Evolutionary conservation across 1,140 invertebrate species (phyloP).

Genomic region (Sipha flava): DNA sequence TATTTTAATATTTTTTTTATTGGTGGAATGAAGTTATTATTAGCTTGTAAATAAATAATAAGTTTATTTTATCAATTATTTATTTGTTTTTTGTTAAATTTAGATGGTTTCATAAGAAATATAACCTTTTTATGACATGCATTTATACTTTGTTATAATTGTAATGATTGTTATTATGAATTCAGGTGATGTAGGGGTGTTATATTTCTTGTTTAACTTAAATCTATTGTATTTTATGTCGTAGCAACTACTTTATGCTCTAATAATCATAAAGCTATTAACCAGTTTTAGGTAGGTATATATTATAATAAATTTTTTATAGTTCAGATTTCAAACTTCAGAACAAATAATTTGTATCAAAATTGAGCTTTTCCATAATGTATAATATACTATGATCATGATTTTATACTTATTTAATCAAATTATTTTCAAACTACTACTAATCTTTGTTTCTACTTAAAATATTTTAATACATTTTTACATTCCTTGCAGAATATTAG

Average conservation of each 20-base stretch:
- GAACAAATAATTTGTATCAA: neutral
- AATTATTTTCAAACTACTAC: no score
- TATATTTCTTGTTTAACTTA: neutral
- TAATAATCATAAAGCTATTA: constrained; percentile 8
- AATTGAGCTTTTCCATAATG: neutral
- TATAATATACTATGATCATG: neutral
- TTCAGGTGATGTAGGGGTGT: neutral
- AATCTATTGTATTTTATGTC: constrained; percentile 5
- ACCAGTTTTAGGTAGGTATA: neutral
- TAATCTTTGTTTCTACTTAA: no score
- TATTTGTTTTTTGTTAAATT: no score
- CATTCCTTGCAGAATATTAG: no score
- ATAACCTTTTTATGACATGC: neutral
- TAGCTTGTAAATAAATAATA: no score
- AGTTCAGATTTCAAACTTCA: no score
- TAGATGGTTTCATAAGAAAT: neutral
- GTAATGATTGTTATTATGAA: neutral
- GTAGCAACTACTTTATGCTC: constrained; percentile 8
- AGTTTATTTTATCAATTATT: no score
- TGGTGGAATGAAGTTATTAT: no score
- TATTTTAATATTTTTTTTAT: no score
- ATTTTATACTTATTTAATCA: neutral
- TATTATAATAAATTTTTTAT: neutral
- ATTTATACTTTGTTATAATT: constrained; percentile 14
- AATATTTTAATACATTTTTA: no score